These are phyloP conservation scores for Nesogale talazaci DNA, from an alignment of 2,113 vertebrate species.

Conservation along the genomic window DNA sequence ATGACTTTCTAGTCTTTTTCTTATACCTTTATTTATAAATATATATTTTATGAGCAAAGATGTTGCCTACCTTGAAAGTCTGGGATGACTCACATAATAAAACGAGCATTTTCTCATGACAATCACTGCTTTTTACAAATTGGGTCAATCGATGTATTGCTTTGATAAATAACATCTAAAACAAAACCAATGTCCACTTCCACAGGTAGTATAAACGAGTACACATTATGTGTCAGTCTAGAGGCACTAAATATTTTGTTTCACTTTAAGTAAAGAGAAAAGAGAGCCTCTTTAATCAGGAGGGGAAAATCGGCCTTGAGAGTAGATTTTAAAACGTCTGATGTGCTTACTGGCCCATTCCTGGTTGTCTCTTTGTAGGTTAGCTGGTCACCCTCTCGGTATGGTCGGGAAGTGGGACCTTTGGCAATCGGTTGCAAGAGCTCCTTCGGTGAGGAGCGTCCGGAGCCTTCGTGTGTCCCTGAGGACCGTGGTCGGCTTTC, in stretches of 20 bases:
- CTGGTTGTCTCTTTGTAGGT: neutral
- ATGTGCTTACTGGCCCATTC: neutral
- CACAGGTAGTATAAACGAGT: neutral
- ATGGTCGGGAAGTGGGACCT: neutral
- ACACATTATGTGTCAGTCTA: neutral
- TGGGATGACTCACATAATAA: neutral
- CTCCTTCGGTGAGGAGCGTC: conserved; percentile 2
- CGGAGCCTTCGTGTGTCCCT: conserved; percentile 13
- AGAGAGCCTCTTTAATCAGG: neutral
- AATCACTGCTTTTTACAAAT: conserved; percentile 15
- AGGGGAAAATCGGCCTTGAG: too few relatives aligned
- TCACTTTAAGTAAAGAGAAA: conserved; percentile 38
- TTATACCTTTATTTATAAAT: neutral
- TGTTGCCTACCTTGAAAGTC: neutral
- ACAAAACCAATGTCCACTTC: neutral
- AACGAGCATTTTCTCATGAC: neutral
- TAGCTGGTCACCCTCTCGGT: neutral
- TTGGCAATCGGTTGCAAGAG: neutral
- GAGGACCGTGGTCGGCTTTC: neutral
- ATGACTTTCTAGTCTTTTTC: conserved; percentile 1
- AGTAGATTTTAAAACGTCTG: neutral
- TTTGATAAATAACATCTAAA: conserved; percentile 11
- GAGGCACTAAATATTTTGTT: neutral
- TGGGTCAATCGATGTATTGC: neutral
- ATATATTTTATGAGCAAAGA: neutral